These are phyloP conservation scores for Volucella inflata DNA, from an alignment of 2,888 invertebrate species.

Conservation along the genomic window DNA sequence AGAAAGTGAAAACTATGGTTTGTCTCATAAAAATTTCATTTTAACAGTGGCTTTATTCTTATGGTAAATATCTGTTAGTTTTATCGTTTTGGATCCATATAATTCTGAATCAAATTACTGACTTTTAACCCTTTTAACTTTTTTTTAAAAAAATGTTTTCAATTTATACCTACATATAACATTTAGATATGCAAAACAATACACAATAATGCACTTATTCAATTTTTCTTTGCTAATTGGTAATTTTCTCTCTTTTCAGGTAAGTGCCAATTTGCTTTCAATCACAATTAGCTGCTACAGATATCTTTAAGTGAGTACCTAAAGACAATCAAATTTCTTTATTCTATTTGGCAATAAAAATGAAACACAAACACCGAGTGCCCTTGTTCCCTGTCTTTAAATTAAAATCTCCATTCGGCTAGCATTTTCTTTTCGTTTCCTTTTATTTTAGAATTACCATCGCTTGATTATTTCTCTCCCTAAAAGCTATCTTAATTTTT, in stretches of 20 bases:
- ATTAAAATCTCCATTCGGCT: not conserved
- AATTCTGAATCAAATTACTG: too few species aligned
- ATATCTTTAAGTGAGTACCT: slow-evolving; percentile 49
- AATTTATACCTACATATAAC: not conserved
- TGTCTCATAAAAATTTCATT: too few species aligned
- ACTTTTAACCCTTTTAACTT: too few species aligned
- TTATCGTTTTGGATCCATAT: too few species aligned
- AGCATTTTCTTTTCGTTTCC: slow-evolving; percentile 3
- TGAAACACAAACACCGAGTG: not conserved
- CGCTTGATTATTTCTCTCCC: slow-evolving; percentile 59
- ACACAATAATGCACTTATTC: not conserved
- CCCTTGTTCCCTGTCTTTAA: not conserved
- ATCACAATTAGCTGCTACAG: slow-evolving; percentile 26
- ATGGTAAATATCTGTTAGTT: too few species aligned
- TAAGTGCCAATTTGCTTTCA: slow-evolving; percentile 62
- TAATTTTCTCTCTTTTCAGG: slow-evolving; percentile 55
- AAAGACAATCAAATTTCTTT: slow-evolving; percentile 7
- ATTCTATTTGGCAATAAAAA: not conserved
- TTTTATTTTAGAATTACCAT: slow-evolving; percentile 51
- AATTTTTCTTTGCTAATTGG: slow-evolving; percentile 36
- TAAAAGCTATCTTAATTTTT: slow-evolving; percentile 47
- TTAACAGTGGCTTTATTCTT: too few species aligned
- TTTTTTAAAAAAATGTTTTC: too few species aligned
- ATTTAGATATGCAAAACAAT: not conserved
- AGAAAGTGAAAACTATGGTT: too few species aligned